These are phyloP conservation scores for Odontesthes bonariensis DNA, from an alignment of 2,113 vertebrate genomes.

Conservation along the genomic window DNA sequence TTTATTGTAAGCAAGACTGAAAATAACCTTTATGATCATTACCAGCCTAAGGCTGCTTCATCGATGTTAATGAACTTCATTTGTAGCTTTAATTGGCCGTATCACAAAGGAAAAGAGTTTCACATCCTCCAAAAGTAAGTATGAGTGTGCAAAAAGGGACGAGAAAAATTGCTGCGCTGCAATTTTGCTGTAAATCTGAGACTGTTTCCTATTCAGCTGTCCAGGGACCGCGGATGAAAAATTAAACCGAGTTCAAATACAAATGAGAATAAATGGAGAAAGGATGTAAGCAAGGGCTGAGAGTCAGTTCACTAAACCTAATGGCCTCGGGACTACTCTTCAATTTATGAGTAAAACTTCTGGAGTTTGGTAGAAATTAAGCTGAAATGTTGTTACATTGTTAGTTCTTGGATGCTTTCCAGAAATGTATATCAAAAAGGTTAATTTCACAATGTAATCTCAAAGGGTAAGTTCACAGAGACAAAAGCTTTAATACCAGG, in stretches of 20 bases:
- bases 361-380: background rate
- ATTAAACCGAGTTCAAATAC: slow-evolving; percentile 25
- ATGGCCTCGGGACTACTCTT: background rate
- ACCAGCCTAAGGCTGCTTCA: slow-evolving; percentile 12
- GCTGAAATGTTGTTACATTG: too few relatives aligned
- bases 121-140: slow-evolving; percentile 4
- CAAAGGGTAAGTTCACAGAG: too few relatives aligned
- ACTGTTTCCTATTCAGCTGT: slow-evolving; percentile 36
- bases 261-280: slow-evolving; percentile 47
- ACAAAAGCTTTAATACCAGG: too few relatives aligned
- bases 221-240: slow-evolving; percentile 20
- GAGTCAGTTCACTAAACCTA: background rate
- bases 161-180: slow-evolving; percentile 16
- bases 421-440: too few relatives aligned
- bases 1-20: slow-evolving; percentile 18
- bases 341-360: background rate
- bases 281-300: background rate
- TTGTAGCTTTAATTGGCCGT: slow-evolving; percentile 34
- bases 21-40: slow-evolving; percentile 41
- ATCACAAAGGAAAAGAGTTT: slow-evolving; percentile 16
- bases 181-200: slow-evolving; percentile 16
- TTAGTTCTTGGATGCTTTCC: too few relatives aligned
- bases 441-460: too few relatives aligned
- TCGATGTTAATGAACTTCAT: slow-evolving; percentile 48
- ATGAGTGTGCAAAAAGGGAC: background rate